Conservation (phyloP, 2,113 vertebrate genomes). For the Ochotona princeps region DNA sequence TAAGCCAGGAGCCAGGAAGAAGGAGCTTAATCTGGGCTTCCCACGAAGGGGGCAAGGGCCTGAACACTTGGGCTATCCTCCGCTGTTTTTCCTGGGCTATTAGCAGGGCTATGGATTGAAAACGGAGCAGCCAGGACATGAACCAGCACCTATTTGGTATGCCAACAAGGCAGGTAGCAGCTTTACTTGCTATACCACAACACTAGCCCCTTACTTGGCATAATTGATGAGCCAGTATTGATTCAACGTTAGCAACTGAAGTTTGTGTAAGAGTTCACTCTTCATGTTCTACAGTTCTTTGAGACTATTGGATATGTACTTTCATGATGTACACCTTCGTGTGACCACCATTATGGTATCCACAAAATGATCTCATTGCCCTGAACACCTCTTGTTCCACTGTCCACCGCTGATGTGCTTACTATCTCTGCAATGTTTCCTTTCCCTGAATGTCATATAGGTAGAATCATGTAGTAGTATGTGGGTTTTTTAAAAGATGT, state of each 20-base stretch:
- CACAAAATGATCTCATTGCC: neutral
- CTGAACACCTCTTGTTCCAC: neutral
- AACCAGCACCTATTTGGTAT: no score
- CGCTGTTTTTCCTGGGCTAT: no score
- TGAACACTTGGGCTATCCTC: no score
- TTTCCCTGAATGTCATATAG: constrained; percentile 5
- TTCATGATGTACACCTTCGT: neutral
- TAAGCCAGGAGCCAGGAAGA: no score
- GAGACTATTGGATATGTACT: neutral
- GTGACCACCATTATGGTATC: neutral
- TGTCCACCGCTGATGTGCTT: neutral
- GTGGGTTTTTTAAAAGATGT: neutral
- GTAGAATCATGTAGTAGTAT: neutral
- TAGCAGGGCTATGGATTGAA: no score
- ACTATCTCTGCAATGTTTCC: neutral
- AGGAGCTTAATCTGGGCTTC: no score
- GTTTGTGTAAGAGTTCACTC: neutral
- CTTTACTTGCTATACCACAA: no score
- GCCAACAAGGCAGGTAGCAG: no score
- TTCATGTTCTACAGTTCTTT: neutral
- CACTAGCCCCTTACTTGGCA: no score
- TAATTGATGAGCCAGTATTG: neutral
- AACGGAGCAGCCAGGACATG: no score
- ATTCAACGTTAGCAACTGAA: neutral
- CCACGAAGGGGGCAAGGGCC: no score